A percentile compares a stretch with the other conserved stretches of the same genome.
phyloP scores from a whole-genome alignment of 2,888 invertebrate species.

The Caenorhabditis afra region DNA sequence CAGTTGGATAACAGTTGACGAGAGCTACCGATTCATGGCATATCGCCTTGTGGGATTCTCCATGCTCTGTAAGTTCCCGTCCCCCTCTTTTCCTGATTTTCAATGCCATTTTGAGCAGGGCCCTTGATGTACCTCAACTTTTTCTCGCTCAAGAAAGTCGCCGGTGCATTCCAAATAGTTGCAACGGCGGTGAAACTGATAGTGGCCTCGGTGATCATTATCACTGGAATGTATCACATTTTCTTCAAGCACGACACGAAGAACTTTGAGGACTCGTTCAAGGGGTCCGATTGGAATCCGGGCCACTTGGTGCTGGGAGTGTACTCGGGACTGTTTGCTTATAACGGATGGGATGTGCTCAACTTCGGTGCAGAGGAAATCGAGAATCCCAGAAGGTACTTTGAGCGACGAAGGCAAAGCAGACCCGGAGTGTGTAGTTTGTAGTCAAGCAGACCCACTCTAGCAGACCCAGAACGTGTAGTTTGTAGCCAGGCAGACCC shows the following conservation, averaged over 20 bases:
- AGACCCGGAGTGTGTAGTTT: conserved; percentile 2
- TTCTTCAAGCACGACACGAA: conserved; percentile 68
- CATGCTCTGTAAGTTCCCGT: conserved; percentile 51
- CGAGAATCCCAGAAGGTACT: conserved; percentile 73
- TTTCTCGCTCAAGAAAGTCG: conserved; percentile 69
- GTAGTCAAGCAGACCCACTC: conserved; percentile 9
- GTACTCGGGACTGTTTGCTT: conserved; percentile 74
- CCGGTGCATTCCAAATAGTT: conserved; percentile 73
- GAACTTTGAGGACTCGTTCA: conserved; percentile 68
- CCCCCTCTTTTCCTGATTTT: too few species aligned
- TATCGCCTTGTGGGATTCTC: conserved; percentile 63
- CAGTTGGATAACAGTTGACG: conserved; percentile 52
- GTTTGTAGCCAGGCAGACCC: conserved; percentile 2
- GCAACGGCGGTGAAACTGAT: conserved; percentile 73
- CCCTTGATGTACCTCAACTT: conserved; percentile 67
- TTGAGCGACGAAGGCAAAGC: conserved; percentile 5
- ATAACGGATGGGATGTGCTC: conserved; percentile 79
- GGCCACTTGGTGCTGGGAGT: conserved; percentile 72
- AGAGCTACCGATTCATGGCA: conserved; percentile 34
- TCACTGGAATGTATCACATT: conserved; percentile 75
- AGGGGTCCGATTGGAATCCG: conserved; percentile 67
- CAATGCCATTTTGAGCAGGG: conserved; percentile 46
- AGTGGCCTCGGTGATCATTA: conserved; percentile 72
- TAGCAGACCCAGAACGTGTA: conserved; percentile 6
- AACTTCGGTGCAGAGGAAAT: conserved; percentile 77